Evolutionary conservation across 2,888 invertebrate species (phyloP), one percentile per base, ranked within the genome.

Genomic region (Acanthosoma haemorrhoidale): DNA sequence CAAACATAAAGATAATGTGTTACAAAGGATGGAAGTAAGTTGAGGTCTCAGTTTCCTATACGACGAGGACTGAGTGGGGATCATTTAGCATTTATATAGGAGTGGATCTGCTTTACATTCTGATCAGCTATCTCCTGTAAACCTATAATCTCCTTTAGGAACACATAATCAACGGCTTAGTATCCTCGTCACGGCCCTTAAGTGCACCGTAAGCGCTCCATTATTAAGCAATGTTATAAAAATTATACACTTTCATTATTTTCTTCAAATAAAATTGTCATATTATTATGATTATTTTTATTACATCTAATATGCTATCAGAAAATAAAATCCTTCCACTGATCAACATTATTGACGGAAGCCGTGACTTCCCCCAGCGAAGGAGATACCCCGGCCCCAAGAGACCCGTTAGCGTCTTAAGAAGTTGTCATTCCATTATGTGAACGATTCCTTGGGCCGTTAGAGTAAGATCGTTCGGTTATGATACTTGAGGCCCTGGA

Each of bases 71-170:
- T 51, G 51, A 25, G n/a, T 51, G 29, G 51, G 51, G 29, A 51
- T 51, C 51, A 51, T 51, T 51, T 51, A 51, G 51, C 51, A 51
- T 51, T 51, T 51, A 51, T 21, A 51, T 51, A n/a, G n/a, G 51
- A 51, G 51, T 21, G 51, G 51, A n/a, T 25, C 51, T 51, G 51
- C 51, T 51, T 51, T 51, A 25, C 51, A 51, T 51, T 51, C 51
- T 51, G 51, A 51, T 51, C 21, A 51, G n/a, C 25, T 25, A 21
- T 13, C 51, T 16, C 51, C 43, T 3, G 51, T 51, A 51, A 51
- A 51, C 51, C 51, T 51, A 51, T 51, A 51, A 51, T 51, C 51
- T 51, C 51, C n/a, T n/a, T n/a, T n/a, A 21, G 29, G 51, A 51
- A 51, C 25, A 51, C 51, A 25, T 51, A 51, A 51, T 51, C 51